phyloP scores from a whole-genome alignment of 1,140 invertebrate species.

The Melitaea cinxia region DNA sequence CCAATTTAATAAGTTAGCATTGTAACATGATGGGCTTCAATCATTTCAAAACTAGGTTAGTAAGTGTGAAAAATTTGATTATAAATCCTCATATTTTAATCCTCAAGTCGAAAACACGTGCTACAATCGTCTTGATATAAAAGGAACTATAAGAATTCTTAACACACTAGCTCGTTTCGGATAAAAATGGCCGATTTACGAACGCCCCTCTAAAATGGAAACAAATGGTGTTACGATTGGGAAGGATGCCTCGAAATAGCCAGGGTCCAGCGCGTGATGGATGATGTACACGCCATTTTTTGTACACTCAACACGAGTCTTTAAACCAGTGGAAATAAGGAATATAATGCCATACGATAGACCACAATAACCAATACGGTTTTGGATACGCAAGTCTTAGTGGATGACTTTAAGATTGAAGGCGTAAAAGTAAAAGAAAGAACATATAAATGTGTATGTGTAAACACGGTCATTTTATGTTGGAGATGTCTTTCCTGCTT shows the following conservation, averaged over 20 bases:
- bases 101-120: not conserved
- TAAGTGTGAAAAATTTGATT: not conserved
- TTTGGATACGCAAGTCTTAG: not conserved
- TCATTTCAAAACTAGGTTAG: not conserved
- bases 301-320: not conserved
- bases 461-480: not conserved
- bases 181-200: slow-evolving; percentile 34
- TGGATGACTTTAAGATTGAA: not conserved
- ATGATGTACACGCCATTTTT: slow-evolving; percentile 11
- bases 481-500: not conserved
- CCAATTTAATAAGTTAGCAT: too few relatives aligned
- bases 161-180: slow-evolving; percentile 13
- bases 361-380: not conserved
- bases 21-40: too few relatives aligned
- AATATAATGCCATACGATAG: not conserved
- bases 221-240: slow-evolving; percentile 30
- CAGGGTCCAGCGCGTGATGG: slow-evolving; percentile 13
- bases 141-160: not conserved
- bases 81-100: not conserved
- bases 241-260: slow-evolving; percentile 32
- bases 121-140: slow-evolving; percentile 5
- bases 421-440: not conserved
- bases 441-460: not conserved
- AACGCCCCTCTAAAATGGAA: slow-evolving; percentile 22
- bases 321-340: not conserved